phyloP scores from a whole-genome alignment of 2,888 invertebrate species.

The Coelogynopora nodosa region DNA sequence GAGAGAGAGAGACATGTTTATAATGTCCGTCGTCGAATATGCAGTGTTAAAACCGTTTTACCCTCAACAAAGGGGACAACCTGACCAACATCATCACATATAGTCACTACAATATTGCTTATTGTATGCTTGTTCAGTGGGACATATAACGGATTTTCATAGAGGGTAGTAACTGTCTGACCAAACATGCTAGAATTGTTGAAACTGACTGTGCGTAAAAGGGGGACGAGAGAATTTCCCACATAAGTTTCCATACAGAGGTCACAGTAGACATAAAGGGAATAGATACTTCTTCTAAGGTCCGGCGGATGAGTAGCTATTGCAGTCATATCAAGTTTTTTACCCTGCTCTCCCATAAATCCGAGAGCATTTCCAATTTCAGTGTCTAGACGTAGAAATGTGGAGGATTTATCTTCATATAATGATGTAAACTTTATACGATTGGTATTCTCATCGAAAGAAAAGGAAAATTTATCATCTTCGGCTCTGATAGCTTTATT shows the following conservation, averaged over 20 bases:
- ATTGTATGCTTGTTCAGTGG: background rate
- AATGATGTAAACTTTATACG: background rate
- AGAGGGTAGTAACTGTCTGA: background rate
- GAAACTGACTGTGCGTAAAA: background rate
- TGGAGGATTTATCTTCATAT: background rate
- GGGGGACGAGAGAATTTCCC: background rate
- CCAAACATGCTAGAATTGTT: background rate
- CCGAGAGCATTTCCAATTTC: background rate
- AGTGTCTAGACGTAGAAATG: background rate
- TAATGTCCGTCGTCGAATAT: background rate
- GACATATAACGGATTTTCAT: background rate
- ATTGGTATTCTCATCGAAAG: background rate
- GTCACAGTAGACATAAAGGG: background rate
- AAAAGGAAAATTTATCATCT: background rate
- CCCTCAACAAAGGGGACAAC: background rate
- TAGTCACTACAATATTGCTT: background rate
- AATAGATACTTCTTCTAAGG: background rate
- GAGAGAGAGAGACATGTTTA: background rate
- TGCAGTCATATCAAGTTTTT: background rate
- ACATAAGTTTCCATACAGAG: background rate
- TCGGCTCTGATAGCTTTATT: background rate
- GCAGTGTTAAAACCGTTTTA: background rate
- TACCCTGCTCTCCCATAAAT: background rate
- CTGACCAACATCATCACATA: background rate
- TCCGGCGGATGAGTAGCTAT: background rate